A percentile compares a stretch with the other conserved stretches of the same genome.
Conservation (phyloP, 2,113 vertebrate genomes). For the Stegastes partitus region DNA sequence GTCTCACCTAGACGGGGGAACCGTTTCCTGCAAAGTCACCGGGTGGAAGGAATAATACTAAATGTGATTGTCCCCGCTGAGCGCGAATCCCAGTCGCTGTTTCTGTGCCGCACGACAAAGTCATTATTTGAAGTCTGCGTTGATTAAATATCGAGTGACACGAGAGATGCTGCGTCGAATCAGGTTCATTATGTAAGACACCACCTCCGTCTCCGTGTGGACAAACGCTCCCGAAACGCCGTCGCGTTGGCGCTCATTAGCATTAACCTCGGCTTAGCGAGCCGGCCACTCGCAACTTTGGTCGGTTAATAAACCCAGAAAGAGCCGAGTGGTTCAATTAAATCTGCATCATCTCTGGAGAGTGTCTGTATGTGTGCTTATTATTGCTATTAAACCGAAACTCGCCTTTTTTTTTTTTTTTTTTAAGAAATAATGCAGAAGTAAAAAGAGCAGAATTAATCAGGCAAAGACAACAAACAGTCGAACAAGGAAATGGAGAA, state of each 20-base stretch:
- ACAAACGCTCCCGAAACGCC: neutral
- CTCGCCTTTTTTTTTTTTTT: too few species aligned
- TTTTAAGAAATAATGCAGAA: conserved; percentile 6
- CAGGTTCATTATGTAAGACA: conserved; percentile 40
- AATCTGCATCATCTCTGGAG: conserved; percentile 29
- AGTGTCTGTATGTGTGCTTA: conserved; percentile 50
- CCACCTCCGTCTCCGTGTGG: neutral
- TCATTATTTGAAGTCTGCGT: conserved; percentile 58
- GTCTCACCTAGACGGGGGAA: conserved; percentile 42
- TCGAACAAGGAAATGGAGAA: conserved; percentile 20
- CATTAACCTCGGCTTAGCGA: neutral
- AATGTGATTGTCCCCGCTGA: conserved; percentile 36
- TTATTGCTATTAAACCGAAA: conserved; percentile 44
- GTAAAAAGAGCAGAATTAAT: conserved; percentile 57
- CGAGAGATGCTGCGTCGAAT: conserved; percentile 45
- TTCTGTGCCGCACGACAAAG: conserved; percentile 50
- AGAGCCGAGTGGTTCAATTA: conserved; percentile 18
- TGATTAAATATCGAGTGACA: conserved; percentile 72
- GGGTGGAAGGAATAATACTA: conserved; percentile 44
- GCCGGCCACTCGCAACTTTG: conserved; percentile 1
- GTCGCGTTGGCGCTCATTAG: neutral
- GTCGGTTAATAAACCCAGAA: conserved; percentile 29
- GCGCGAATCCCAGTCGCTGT: conserved; percentile 25
- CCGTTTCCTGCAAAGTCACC: conserved; percentile 64
- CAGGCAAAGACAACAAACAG: conserved; percentile 61